Base-by-base conservation (phyloP, 2,113 vertebrate genomes). In the Stercorarius parasiticus region DNA sequence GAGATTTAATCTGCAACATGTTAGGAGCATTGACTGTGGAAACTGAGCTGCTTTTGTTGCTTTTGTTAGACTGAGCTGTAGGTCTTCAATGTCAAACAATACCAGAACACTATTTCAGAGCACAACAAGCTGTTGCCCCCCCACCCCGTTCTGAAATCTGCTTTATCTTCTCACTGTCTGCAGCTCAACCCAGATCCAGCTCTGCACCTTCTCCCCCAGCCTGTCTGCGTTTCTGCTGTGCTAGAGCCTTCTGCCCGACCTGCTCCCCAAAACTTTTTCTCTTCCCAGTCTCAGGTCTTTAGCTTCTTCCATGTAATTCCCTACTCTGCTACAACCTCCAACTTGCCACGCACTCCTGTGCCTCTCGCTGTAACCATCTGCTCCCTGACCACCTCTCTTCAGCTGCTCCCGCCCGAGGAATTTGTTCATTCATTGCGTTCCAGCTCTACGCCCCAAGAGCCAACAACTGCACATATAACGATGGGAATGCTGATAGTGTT, bases 401-500 rank as follows among this genome's bases (percentile, higher is more conserved):
- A 90, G 94, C 95, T 96, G 92, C 92, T 97, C 82, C 93, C 4
- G 38, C 62, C 88, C 6, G 2, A 26, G 96, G 67, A 93, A 30
- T 67, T 58, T 10, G 53, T 81, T 95, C 95, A 95, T 97, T 96
- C 97, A 92, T 96, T 95, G 88, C 5, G 3, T 94, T 97, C 96
- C 96, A 95, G 93, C 95, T 86, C 89, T 47, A 6, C 9, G 55
- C 93, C 92, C 95, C 79, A 36, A 86, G 74, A 96, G 92, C 95
- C 96, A 90, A 88, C 71, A 73, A 94, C 90, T 81, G 96, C 96
- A 77, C 66, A 69, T 16, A 13, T 14, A 85, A 70, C 0, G 96
- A 97, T 96, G 96, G 94, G 93, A 97, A 88, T 52, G 92, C 92
- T 70, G 97, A 97, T 97, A 96, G 82, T 0, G 20, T 7, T 96